Conservation (phyloP, 2,888 invertebrate genomes). For the Lamellibrachia satsuma region DNA sequence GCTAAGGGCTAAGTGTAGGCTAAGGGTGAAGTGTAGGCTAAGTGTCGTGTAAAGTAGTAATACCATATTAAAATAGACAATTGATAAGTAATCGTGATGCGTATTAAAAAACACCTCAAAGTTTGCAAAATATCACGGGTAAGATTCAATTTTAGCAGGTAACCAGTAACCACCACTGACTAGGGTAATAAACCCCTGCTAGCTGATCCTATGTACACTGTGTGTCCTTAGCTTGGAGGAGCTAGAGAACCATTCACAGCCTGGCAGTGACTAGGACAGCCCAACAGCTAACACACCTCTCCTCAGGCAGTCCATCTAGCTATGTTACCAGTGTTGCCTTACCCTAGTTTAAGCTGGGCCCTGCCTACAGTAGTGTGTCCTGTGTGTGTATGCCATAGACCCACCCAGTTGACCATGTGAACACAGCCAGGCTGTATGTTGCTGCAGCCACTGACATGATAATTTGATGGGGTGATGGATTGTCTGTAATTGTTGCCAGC, state of each 20-base stretch:
- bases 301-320: background rate
- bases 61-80: background rate
- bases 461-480: constrained; percentile 5
- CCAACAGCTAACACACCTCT: background rate
- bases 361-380: background rate
- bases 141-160: background rate
- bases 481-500: background rate
- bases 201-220: background rate
- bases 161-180: background rate
- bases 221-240: background rate
- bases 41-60: background rate
- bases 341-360: background rate
- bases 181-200: background rate
- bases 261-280: background rate
- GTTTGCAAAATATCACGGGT: background rate
- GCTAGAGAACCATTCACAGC: background rate
- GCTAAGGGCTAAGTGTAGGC: background rate
- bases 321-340: background rate
- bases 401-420: background rate
- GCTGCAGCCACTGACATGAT: background rate
- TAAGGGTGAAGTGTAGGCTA: too few relatives aligned
- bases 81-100: background rate
- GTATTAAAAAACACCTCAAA: background rate
- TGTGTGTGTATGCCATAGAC: too few relatives aligned
- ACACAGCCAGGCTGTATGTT: background rate